Evolutionary conservation across 1,140 invertebrate species (phyloP).

Genomic region (Camponotus vicinus): DNA sequence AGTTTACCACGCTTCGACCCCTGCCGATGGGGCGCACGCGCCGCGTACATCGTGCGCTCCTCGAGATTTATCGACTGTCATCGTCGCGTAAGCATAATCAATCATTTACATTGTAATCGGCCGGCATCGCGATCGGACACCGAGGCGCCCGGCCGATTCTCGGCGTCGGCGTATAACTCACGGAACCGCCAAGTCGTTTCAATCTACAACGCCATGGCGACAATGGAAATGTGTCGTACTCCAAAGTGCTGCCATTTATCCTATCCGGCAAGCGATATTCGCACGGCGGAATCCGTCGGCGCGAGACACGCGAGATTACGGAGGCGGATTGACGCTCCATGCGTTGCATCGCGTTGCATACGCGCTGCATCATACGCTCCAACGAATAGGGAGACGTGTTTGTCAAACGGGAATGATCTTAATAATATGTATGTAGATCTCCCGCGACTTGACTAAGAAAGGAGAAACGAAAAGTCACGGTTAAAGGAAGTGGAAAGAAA

Average conservation of each 20-base stretch:
- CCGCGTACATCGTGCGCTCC: slow-evolving; percentile 22
- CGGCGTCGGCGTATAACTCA: slow-evolving; percentile 72
- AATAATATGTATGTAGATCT: slow-evolving; percentile 31
- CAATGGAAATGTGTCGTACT: slow-evolving; percentile 75
- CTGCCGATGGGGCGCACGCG: slow-evolving; percentile 27
- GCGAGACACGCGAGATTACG: slow-evolving; percentile 66
- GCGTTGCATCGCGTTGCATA: slow-evolving; percentile 31
- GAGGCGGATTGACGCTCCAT: slow-evolving; percentile 43
- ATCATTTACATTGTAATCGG: slow-evolving; percentile 73
- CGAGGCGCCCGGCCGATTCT: slow-evolving; percentile 66
- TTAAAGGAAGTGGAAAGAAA: not conserved
- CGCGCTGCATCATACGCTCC: slow-evolving; percentile 30
- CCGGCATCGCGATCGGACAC: slow-evolving; percentile 60
- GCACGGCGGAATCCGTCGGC: slow-evolving; percentile 26
- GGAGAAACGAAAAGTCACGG: not conserved
- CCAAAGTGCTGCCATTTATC: slow-evolving; percentile 75
- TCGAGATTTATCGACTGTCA: slow-evolving; percentile 58
- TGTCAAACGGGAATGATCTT: not conserved
- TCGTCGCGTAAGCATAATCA: slow-evolving; percentile 66
- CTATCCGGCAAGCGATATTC: slow-evolving; percentile 62
- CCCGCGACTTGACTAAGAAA: not conserved
- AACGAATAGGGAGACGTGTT: not conserved
- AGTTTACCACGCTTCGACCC: slow-evolving; percentile 11
- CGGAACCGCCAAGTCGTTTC: slow-evolving; percentile 75
- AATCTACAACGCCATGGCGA: slow-evolving; percentile 72